These are phyloP conservation scores for Coturnix japonica DNA, from an alignment of 2,113 vertebrate species.

Conservation along the genomic window DNA sequence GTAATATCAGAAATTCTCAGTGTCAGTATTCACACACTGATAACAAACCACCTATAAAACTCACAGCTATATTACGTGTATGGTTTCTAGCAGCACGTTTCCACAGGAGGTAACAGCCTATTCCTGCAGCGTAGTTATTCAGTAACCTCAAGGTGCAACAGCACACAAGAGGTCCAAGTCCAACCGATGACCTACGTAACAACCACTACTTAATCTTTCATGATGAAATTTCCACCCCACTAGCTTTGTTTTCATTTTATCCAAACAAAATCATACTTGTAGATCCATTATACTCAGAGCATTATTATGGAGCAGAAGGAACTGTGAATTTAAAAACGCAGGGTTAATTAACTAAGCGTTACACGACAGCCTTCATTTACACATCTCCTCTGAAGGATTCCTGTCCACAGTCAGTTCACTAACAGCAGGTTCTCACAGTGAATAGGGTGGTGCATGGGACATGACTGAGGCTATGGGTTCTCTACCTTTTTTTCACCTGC, in stretches of 20 bases:
- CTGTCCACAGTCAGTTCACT: not conserved
- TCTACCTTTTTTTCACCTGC: not conserved
- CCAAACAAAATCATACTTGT: not conserved
- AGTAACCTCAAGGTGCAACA: not conserved
- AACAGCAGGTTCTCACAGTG: not conserved
- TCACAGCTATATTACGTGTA: not conserved
- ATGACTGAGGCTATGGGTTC: not conserved
- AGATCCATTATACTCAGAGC: not conserved
- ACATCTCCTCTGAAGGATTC: not conserved
- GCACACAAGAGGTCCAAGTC: not conserved
- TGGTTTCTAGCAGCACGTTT: not conserved
- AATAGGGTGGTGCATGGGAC: rapidly evolving
- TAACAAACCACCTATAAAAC: not conserved
- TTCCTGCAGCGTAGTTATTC: not conserved
- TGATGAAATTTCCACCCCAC: not conserved
- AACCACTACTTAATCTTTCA: not conserved
- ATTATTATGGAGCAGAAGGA: not conserved
- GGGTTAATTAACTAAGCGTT: not conserved
- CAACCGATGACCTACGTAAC: not conserved
- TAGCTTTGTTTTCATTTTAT: not conserved
- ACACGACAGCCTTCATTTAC: not conserved
- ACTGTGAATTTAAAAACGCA: not conserved
- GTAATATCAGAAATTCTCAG: not conserved
- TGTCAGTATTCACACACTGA: not conserved
- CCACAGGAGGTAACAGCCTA: not conserved